These are phyloP conservation scores for Planococcus citri DNA, from an alignment of 1,140 invertebrate species.

Conservation along the genomic window DNA sequence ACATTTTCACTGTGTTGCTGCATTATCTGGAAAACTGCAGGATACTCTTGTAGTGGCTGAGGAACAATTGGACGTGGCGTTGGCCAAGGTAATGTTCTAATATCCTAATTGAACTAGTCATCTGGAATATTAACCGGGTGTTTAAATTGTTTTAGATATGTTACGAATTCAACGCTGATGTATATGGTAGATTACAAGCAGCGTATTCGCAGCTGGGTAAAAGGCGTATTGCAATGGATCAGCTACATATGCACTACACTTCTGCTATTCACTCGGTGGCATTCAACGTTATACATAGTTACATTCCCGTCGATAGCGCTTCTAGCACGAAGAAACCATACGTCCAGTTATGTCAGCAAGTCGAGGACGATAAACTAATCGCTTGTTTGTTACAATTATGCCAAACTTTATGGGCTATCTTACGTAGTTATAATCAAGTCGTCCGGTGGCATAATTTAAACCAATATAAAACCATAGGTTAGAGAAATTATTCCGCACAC, in stretches of 20 bases:
- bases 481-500: neutral
- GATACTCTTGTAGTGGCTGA: constrained; percentile 85
- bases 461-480: constrained; percentile 22
- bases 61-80: constrained; percentile 74
- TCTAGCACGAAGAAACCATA: constrained; percentile 62
- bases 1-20: constrained; percentile 74
- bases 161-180: constrained; percentile 53
- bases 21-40: constrained; percentile 72
- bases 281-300: constrained; percentile 59
- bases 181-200: constrained; percentile 65
- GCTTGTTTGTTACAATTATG: constrained; percentile 67
- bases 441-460: constrained; percentile 61
- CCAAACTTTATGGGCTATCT: constrained; percentile 66
- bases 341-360: constrained; percentile 59
- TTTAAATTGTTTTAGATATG: constrained; percentile 40
- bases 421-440: constrained; percentile 68
- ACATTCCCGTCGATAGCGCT: constrained; percentile 45
- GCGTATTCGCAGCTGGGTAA: constrained; percentile 78
- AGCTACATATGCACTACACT: constrained; percentile 87
- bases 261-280: constrained; percentile 84
- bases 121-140: neutral
- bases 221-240: constrained; percentile 82
- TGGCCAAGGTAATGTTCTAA: constrained; percentile 51
- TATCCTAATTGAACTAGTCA: neutral
- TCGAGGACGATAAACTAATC: constrained; percentile 65